Base-by-base conservation (phyloP, 2,113 vertebrate genomes). In the Piprites chloris region DNA sequence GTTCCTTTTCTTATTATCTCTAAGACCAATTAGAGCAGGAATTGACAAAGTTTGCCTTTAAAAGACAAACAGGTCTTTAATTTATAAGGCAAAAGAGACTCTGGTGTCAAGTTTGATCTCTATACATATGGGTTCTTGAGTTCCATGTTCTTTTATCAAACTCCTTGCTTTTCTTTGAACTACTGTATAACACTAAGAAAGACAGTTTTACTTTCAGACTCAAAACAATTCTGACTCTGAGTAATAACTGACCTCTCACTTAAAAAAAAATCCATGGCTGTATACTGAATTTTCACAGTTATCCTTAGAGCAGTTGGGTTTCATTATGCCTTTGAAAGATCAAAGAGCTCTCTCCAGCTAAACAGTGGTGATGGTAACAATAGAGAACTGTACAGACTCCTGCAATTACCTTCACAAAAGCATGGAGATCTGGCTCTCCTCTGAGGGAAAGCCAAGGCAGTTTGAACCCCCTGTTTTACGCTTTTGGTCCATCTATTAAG, bases 61-160 rank as follows among this genome's bases (percentile, higher is more conserved):
- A 87, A 94, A 85, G 82, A 87, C 62, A 94, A 97, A 80, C 9
- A 86, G 21, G 23, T 93, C n/a, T 87, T 86, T 68, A 79, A 74
- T 75, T 78, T 47, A 33, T 63, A 80, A 74, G 22, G n/a, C 77
- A 83, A 15, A 69, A 63, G 71, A 74, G 32, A 69, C 32, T 16
- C 3, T 14, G 49, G 41, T 80, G 59, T 80, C 50, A 73, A 66
- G 42, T 74, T 39, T 74, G 26, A 76, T 61, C 18, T 85, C 65
- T 81, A 12, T 26, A 66, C 9, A 30, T 35, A 73, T 2, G 13
- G 49, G 10, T 14, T 35, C 59, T 58, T 73, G 49, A 89, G 46
- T 83, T 90, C 85, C 39, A 69, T 14, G 17, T 83, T 55, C 42
- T 92, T 68, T 91, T 65, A 79, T 73, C 33, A 85, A 58, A 73